Evolutionary conservation across 1,140 invertebrate genomes (phyloP).

Genomic region (Pomacea maculata): DNA sequence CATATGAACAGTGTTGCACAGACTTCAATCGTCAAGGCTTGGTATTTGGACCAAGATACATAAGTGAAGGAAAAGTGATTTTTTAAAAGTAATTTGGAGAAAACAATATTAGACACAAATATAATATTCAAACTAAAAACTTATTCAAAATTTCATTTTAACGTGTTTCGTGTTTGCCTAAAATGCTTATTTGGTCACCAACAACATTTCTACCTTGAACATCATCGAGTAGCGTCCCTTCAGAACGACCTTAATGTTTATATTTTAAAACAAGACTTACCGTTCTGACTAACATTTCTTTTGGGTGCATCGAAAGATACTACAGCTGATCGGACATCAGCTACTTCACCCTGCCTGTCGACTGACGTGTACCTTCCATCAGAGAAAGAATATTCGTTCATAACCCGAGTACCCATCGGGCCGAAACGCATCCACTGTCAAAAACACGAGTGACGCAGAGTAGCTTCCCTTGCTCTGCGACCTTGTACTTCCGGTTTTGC

Average conservation of each 20-base stretch:
- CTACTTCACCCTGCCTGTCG: constrained; percentile 5
- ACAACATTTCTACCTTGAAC: background rate
- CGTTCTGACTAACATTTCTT: constrained; percentile 9
- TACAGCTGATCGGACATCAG: background rate
- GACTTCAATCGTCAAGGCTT: no score
- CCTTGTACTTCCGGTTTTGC: background rate
- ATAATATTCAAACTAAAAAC: no score
- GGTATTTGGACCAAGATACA: no score
- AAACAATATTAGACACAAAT: no score
- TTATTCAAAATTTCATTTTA: no score
- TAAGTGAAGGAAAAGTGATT: no score
- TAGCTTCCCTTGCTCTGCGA: constrained; percentile 1
- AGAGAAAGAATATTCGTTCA: constrained; percentile 28
- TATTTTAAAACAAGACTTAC: background rate
- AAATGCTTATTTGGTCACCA: no score
- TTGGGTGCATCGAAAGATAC: constrained; percentile 9
- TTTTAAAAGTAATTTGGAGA: no score
- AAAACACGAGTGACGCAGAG: background rate
- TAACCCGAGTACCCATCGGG: constrained; percentile 31
- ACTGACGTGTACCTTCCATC: constrained; percentile 15
- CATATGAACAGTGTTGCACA: no score
- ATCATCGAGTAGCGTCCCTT: background rate
- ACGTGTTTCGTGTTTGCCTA: no score
- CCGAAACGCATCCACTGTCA: background rate
- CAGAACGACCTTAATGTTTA: constrained; percentile 3